Evolutionary conservation across 2,113 vertebrate species (phyloP).

Genomic region (Lasiurus cinereus): DNA sequence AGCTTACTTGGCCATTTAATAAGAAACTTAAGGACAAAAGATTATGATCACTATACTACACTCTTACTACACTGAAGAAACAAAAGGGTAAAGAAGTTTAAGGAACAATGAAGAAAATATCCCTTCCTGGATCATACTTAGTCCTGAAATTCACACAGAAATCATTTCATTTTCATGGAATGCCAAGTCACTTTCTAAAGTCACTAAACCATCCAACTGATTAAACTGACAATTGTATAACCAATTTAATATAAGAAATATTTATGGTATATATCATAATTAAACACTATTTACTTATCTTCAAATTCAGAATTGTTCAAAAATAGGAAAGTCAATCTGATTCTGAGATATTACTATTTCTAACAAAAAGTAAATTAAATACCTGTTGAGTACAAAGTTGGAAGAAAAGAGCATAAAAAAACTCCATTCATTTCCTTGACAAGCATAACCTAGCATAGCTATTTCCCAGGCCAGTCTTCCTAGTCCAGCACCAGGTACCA

Average conservation of each 20-base stretch:
- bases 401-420: slow-evolving; percentile 99
- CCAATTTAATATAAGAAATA: slow-evolving; percentile 59
- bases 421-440: slow-evolving; percentile 99
- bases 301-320: slow-evolving; percentile 73
- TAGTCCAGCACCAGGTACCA: slow-evolving; percentile 98
- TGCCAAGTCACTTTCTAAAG: slow-evolving; percentile 37
- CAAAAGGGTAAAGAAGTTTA: neutral
- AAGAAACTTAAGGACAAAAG: slow-evolving; percentile 34
- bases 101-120: slow-evolving; percentile 23
- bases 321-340: slow-evolving; percentile 68
- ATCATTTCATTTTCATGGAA: slow-evolving; percentile 4
- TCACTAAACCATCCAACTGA: slow-evolving; percentile 40
- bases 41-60: neutral
- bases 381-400: slow-evolving; percentile 99
- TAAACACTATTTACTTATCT: slow-evolving; percentile 60
- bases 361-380: slow-evolving; percentile 85
- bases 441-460: slow-evolving; percentile 95
- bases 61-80: slow-evolving; percentile 39
- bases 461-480: slow-evolving; percentile 99
- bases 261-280: slow-evolving; percentile 16
- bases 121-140: neutral
- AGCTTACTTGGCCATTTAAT: slow-evolving; percentile 30
- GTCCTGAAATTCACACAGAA: slow-evolving; percentile 38
- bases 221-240: slow-evolving; percentile 24
- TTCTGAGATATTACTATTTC: slow-evolving; percentile 79